These are phyloP conservation scores for Argyresthia goedartella DNA, from an alignment of 2,888 invertebrate genomes.

Conservation along the genomic window DNA sequence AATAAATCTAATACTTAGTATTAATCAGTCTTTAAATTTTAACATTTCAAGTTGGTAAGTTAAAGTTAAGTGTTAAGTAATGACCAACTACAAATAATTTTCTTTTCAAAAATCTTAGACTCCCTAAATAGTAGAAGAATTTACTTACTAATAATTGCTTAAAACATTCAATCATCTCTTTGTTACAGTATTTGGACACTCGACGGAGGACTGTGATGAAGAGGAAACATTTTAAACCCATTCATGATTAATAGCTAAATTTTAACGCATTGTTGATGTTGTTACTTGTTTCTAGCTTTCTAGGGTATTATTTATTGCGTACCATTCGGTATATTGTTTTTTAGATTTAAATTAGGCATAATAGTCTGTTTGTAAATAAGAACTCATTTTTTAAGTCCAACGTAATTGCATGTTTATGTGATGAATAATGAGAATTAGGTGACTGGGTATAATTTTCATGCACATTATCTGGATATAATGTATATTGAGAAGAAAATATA, in stretches of 20 bases:
- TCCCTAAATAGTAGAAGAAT: too few relatives aligned
- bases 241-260: neutral
- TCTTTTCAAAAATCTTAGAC: too few relatives aligned
- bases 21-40: too few relatives aligned
- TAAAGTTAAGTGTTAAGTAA: too few relatives aligned
- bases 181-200: slow-evolving; percentile 89
- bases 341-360: slow-evolving; percentile 29
- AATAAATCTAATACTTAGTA: too few relatives aligned
- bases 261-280: slow-evolving; percentile 58
- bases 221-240: slow-evolving; percentile 80
- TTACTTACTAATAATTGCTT: too few relatives aligned
- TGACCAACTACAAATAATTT: too few relatives aligned
- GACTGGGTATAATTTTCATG: slow-evolving; percentile 48
- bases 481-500: slow-evolving; percentile 37
- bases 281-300: slow-evolving; percentile 37
- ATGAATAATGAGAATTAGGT: slow-evolving; percentile 17
- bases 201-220: slow-evolving; percentile 88
- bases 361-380: slow-evolving; percentile 50
- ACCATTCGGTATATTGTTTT: slow-evolving; percentile 47
- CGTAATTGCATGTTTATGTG: slow-evolving; percentile 29
- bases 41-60: too few relatives aligned
- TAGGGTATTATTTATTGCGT: slow-evolving; percentile 52
- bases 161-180: too few relatives aligned
- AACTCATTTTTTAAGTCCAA: slow-evolving; percentile 42
- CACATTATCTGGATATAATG: slow-evolving; percentile 61